A percentile compares a stretch with the other conserved stretches of the same genome.
phyloP scores from a whole-genome alignment of 2,888 invertebrate genomes.

The Allacma fusca region DNA sequence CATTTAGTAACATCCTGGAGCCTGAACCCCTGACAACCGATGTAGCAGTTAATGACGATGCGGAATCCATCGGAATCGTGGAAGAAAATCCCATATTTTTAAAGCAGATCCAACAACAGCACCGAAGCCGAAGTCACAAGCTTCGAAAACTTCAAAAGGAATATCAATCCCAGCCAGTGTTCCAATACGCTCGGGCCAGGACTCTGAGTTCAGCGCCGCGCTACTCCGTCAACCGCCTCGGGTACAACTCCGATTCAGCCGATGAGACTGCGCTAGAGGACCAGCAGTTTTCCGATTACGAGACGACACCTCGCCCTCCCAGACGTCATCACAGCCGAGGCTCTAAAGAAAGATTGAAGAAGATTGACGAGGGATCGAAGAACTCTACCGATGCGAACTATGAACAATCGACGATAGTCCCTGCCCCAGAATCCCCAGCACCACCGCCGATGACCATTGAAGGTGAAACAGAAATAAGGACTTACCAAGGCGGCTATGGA shows the following conservation, averaged over 20 bases:
- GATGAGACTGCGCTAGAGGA: constrained; percentile 23
- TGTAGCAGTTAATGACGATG: not conserved
- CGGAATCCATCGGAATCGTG: constrained; percentile 13
- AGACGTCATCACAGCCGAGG: not conserved
- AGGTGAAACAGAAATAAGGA: constrained; percentile 28
- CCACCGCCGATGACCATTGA: not conserved
- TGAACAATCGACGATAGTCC: not conserved
- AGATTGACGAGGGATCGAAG: not conserved
- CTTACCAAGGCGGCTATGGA: constrained; percentile 46
- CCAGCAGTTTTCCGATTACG: constrained; percentile 11
- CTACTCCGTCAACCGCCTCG: not conserved
- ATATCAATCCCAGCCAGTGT: not conserved
- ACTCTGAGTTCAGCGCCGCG: not conserved
- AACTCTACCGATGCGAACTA: not conserved
- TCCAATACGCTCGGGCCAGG: not conserved
- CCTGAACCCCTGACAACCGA: not conserved
- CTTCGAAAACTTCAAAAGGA: not conserved
- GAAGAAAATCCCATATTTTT: not conserved
- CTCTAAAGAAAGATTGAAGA: not conserved
- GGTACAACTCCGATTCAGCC: not conserved
- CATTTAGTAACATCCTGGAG: constrained; percentile 31
- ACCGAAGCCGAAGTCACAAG: not conserved
- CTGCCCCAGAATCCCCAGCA: not conserved
- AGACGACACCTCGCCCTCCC: not conserved
- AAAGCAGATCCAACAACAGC: not conserved